These are phyloP conservation scores for Drosophila tani DNA, from an alignment of 1,140 invertebrate species.

Conservation along the genomic window DNA sequence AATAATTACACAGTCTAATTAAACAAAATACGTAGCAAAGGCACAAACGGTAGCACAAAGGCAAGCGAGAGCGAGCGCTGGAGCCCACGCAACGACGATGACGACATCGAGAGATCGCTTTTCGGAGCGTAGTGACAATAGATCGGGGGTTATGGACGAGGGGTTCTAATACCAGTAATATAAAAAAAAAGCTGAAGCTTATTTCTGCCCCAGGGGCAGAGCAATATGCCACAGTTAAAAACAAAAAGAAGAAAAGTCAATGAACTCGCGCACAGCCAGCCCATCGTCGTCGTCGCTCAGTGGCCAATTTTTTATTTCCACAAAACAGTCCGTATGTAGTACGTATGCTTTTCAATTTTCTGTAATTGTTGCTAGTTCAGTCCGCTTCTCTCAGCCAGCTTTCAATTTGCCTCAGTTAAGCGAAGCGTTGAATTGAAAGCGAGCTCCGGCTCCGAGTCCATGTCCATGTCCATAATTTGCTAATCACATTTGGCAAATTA, in stretches of 20 bases:
- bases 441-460: constrained; percentile 37
- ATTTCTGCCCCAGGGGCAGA: constrained; percentile 26
- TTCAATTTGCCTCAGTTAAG: constrained; percentile 80
- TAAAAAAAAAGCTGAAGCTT: constrained; percentile 13
- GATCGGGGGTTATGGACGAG: constrained; percentile 21
- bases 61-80: constrained; percentile 42
- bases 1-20: constrained; percentile 69
- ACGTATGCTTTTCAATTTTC: constrained; percentile 74
- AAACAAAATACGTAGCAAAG: constrained; percentile 54
- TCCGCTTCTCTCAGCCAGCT: constrained; percentile 41
- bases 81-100: constrained; percentile 57
- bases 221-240: constrained; percentile 51
- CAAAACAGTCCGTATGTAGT: constrained; percentile 56
- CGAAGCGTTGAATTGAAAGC: constrained; percentile 83
- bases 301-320: constrained; percentile 76
- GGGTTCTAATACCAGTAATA: constrained; percentile 28
- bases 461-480: constrained; percentile 74
- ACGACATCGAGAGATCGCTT: constrained; percentile 50
- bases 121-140: constrained; percentile 34
- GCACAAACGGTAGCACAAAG: constrained; percentile 64
- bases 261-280: constrained; percentile 40
- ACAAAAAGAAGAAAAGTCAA: constrained; percentile 54
- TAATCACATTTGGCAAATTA: constrained; percentile 83
- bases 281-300: constrained; percentile 36
- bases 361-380: constrained; percentile 68